These are phyloP conservation scores for Nansenia antarctica DNA, from an alignment of 2,113 vertebrate genomes.

Conservation along the genomic window DNA sequence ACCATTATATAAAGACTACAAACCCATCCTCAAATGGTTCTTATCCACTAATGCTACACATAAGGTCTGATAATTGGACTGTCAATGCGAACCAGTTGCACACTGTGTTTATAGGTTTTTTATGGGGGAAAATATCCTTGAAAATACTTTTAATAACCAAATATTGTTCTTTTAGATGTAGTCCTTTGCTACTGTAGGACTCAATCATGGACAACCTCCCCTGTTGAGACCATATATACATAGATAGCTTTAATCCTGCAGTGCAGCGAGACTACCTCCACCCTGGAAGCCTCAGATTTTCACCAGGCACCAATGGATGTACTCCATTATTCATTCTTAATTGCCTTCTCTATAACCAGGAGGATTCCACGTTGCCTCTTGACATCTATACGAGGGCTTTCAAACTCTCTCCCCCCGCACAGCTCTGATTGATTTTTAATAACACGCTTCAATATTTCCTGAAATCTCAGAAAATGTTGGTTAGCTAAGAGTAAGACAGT, in stretches of 20 bases:
- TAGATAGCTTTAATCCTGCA: constrained; percentile 41
- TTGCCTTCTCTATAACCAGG: constrained; percentile 51
- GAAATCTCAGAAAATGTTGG: constrained; percentile 6
- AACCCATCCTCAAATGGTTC: neutral
- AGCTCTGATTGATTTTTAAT: constrained; percentile 61
- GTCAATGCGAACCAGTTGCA: too few relatives aligned
- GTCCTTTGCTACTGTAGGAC: neutral
- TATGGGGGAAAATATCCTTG: too few relatives aligned
- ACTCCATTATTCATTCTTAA: constrained; percentile 64
- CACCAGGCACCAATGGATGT: constrained; percentile 26
- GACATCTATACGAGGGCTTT: constrained; percentile 39
- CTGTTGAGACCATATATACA: constrained; percentile 9
- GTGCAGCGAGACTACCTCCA: constrained; percentile 13
- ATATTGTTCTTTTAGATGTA: neutral
- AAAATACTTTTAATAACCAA: neutral
- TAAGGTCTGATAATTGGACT: neutral
- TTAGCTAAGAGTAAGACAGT: neutral
- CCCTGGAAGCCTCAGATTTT: constrained; percentile 53
- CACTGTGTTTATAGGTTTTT: too few relatives aligned
- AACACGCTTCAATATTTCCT: constrained; percentile 8
- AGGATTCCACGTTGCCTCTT: constrained; percentile 45
- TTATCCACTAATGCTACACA: neutral
- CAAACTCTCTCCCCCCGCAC: constrained; percentile 33
- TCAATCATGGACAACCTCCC: constrained; percentile 10
- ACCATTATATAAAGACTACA: neutral